A percentile compares a stretch with the other conserved stretches of the same genome.
phyloP scores from a whole-genome alignment of 1,140 invertebrate species.

The Gonatopus flavifemur region DNA sequence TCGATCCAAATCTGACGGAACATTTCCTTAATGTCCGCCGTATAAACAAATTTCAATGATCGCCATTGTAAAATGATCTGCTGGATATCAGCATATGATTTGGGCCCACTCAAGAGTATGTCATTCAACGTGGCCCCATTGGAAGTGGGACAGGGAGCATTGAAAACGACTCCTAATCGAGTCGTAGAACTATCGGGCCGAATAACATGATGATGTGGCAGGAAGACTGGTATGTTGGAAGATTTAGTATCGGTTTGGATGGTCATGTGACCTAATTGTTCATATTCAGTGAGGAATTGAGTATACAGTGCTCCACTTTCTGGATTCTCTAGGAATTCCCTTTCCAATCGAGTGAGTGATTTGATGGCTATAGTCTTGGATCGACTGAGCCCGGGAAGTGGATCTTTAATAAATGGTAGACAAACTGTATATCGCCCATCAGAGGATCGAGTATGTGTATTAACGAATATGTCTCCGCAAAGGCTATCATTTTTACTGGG shows the following conservation, averaged over 20 bases:
- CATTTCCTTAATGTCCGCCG: slow-evolving; percentile 1
- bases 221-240: background rate
- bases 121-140: background rate
- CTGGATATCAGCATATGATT: background rate
- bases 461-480: background rate
- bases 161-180: slow-evolving; percentile 1
- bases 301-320: background rate
- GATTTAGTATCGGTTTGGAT: background rate
- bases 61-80: background rate
- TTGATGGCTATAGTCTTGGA: background rate
- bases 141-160: background rate
- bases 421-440: slow-evolving; percentile 5
- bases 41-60: background rate
- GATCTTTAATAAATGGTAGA: background rate
- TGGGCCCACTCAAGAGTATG: background rate
- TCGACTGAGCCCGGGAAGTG: background rate
- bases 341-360: background rate
- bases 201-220: slow-evolving; percentile 1
- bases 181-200: background rate
- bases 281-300: background rate
- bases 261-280: background rate
- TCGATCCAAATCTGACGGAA: background rate
- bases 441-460: background rate
- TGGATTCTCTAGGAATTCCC: background rate
- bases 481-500: background rate